Conservation (phyloP, 2,797 vertebrate species). For the Sarcoramphus papa region DNA sequence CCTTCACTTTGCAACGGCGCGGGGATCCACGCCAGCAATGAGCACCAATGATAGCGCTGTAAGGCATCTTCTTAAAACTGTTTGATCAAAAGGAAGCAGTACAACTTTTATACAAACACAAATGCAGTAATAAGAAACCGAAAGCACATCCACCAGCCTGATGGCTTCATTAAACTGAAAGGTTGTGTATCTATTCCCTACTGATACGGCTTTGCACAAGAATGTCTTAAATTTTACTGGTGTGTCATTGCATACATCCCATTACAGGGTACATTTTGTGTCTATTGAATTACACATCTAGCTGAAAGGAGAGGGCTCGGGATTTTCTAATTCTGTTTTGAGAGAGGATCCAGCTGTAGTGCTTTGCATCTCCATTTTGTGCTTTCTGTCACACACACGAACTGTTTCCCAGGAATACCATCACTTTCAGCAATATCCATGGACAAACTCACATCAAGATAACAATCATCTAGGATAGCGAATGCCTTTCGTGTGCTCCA, state of each 20-base stretch:
- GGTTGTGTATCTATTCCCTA: neutral
- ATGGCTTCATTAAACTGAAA: neutral
- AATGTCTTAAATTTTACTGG: too few relatives aligned
- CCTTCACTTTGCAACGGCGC: neutral
- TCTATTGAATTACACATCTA: neutral
- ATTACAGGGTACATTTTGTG: neutral
- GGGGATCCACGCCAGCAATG: neutral
- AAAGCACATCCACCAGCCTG: neutral
- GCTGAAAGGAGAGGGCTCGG: neutral
- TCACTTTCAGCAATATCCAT: neutral
- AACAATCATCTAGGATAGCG: neutral
- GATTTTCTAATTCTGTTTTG: neutral
- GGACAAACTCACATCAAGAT: neutral
- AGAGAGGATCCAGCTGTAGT: neutral
- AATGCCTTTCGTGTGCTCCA: neutral
- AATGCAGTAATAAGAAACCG: neutral
- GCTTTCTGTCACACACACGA: neutral
- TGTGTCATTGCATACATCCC: neutral
- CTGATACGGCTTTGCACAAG: neutral
- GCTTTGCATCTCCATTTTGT: neutral
- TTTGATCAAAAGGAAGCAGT: neutral
- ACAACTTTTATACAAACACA: too few relatives aligned
- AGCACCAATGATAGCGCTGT: too few relatives aligned
- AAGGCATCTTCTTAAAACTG: neutral
- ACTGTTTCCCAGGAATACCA: neutral